Evolutionary conservation across 2,888 invertebrate genomes (phyloP).

Genomic region (Alcis repandata): DNA sequence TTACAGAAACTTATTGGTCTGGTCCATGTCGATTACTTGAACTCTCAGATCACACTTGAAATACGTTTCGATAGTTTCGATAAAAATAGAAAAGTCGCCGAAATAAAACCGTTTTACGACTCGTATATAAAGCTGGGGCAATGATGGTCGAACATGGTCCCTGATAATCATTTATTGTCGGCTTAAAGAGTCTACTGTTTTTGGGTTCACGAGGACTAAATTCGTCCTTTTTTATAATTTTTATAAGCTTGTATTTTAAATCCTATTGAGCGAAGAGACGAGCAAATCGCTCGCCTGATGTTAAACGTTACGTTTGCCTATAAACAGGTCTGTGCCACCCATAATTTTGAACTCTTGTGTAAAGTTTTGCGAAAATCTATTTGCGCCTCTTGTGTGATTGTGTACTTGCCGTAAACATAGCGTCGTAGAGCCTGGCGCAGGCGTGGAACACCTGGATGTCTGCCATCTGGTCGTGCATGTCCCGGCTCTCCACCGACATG

Average conservation of each 20-base stretch:
- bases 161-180: slow-evolving; percentile 30
- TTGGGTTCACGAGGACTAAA: slow-evolving; percentile 1
- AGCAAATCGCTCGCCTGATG: no score
- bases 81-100: slow-evolving; percentile 18
- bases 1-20: background rate
- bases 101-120: slow-evolving; percentile 27
- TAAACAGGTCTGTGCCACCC: no score
- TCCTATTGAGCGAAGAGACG: no score
- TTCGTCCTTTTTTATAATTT: no score
- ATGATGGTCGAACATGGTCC: slow-evolving; percentile 14
- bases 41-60: slow-evolving; percentile 17
- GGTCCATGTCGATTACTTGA: slow-evolving; percentile 5
- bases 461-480: slow-evolving; percentile 79
- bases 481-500: slow-evolving; percentile 72
- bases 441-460: slow-evolving; percentile 78
- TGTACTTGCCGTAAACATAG: slow-evolving; percentile 56
- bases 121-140: slow-evolving; percentile 26
- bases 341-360: no score
- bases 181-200: slow-evolving; percentile 3
- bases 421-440: slow-evolving; percentile 71
- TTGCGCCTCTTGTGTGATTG: background rate
- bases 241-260: no score
- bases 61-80: slow-evolving; percentile 10
- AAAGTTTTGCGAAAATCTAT: no score
- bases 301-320: no score